Conservation (phyloP, 2,888 invertebrate genomes). For the Antitype chi region DNA sequence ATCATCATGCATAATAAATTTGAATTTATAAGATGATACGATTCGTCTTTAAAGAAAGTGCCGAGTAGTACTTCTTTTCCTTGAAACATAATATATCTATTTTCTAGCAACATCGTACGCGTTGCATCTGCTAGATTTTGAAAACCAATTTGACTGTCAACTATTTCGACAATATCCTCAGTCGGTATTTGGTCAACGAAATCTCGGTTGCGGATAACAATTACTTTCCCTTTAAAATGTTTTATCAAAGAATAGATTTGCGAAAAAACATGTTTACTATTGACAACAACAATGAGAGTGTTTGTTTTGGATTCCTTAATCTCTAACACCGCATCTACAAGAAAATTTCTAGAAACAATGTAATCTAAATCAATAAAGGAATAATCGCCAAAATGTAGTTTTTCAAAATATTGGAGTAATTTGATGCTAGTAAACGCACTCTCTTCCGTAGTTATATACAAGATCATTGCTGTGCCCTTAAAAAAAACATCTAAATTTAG, state of each 20-base stretch:
- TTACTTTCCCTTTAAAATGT: slow-evolving; percentile 42
- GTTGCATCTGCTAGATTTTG: slow-evolving; percentile 24
- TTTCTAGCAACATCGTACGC: slow-evolving; percentile 37
- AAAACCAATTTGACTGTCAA: slow-evolving; percentile 40
- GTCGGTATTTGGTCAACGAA: slow-evolving; percentile 4
- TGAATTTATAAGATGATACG: slow-evolving; percentile 42
- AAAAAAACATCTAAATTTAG: slow-evolving; percentile 34
- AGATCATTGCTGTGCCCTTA: slow-evolving; percentile 17
- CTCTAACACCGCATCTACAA: slow-evolving; percentile 37
- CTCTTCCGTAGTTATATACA: slow-evolving; percentile 41
- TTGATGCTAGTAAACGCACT: slow-evolving; percentile 50
- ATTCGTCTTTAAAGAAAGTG: slow-evolving; percentile 12
- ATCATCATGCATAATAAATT: slow-evolving; percentile 48
- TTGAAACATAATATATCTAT: slow-evolving; percentile 52
- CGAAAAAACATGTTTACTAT: slow-evolving; percentile 4
- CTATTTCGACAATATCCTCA: slow-evolving; percentile 1
- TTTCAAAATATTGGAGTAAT: slow-evolving; percentile 51
- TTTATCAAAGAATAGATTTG: slow-evolving; percentile 17
- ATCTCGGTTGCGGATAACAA: slow-evolving; percentile 33
- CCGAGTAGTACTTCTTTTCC: slow-evolving; percentile 40
- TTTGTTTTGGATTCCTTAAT: slow-evolving; percentile 20
- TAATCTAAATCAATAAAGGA: slow-evolving; percentile 54
- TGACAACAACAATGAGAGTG: slow-evolving; percentile 37
- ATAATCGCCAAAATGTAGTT: slow-evolving; percentile 18
- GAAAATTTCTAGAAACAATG: slow-evolving; percentile 37